Evolutionary conservation across 2,888 invertebrate genomes (phyloP).

Genomic region (Rotaria macrura): DNA sequence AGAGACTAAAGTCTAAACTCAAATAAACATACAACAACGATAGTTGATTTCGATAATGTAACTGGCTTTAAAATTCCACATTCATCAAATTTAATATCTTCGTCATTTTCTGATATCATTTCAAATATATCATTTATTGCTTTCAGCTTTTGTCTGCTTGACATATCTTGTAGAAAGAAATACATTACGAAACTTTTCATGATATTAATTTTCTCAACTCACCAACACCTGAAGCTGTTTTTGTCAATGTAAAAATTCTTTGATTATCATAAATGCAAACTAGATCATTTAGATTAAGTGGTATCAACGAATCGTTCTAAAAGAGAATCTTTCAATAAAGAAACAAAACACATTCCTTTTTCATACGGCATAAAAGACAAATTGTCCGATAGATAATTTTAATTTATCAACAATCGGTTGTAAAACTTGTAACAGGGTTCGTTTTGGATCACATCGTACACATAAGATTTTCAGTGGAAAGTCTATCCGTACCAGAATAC

Average conservation of each 20-base stretch:
- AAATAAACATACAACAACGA: neutral
- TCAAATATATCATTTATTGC: conserved; percentile 15
- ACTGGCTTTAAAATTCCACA: neutral
- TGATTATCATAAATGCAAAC: neutral
- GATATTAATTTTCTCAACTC: neutral
- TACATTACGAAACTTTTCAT: too few relatives aligned
- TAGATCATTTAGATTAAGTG: neutral
- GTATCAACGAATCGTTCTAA: conserved; percentile 1
- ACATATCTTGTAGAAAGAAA: neutral
- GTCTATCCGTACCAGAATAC: neutral
- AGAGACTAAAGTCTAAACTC: too few relatives aligned
- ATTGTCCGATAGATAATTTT: neutral
- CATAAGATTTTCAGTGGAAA: neutral
- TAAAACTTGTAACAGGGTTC: neutral
- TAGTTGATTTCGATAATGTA: neutral
- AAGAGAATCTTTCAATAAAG: neutral
- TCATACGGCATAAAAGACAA: neutral
- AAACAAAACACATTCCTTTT: neutral
- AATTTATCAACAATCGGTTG: conserved; percentile 7
- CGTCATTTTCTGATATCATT: conserved; percentile 15
- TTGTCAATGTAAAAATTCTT: neutral
- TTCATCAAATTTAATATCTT: conserved; percentile 20
- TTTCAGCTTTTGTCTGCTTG: neutral
- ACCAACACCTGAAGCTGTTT: neutral
- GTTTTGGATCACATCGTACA: conserved; percentile 18